These are phyloP conservation scores for Cherax destructor DNA, from an alignment of 1,140 invertebrate genomes.

Conservation along the genomic window DNA sequence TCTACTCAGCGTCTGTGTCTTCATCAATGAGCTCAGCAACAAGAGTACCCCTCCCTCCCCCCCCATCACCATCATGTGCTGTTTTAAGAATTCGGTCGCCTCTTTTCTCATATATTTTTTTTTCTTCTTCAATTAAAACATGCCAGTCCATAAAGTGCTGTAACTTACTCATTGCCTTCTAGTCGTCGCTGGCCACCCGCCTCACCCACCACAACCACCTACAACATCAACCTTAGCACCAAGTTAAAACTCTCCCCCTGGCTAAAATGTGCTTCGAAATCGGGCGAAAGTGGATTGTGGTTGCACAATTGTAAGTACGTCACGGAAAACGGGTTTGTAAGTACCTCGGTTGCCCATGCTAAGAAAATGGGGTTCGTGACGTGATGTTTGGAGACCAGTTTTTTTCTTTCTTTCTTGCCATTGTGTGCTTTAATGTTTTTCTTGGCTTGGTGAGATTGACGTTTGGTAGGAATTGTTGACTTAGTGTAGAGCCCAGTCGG, in stretches of 20 bases:
- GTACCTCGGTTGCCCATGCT: conserved; percentile 43
- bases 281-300: conserved; percentile 7
- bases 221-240: not conserved
- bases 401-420: not conserved
- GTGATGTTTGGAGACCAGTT: conserved; percentile 31
- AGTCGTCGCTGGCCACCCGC: conserved; percentile 27
- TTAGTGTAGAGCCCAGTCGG: conserved; percentile 31
- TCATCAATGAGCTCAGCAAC: no score
- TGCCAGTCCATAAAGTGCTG: not conserved
- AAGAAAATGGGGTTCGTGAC: conserved; percentile 42
- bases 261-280: conserved; percentile 21
- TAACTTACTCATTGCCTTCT: conserved; percentile 35
- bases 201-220: conserved; percentile 11
- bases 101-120: not conserved
- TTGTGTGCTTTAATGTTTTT: conserved; percentile 35
- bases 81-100: conserved; percentile 10
- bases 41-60: no score
- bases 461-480: conserved; percentile 31
- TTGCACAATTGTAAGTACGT: conserved; percentile 18
- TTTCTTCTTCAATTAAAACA: not conserved
- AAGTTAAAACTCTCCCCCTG: not conserved
- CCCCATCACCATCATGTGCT: not conserved
- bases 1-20: no score
- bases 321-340: conserved; percentile 20
- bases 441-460: conserved; percentile 34